These are phyloP conservation scores for Sigmodon hispidus DNA, from an alignment of 2,113 vertebrate species.

Conservation along the genomic window DNA sequence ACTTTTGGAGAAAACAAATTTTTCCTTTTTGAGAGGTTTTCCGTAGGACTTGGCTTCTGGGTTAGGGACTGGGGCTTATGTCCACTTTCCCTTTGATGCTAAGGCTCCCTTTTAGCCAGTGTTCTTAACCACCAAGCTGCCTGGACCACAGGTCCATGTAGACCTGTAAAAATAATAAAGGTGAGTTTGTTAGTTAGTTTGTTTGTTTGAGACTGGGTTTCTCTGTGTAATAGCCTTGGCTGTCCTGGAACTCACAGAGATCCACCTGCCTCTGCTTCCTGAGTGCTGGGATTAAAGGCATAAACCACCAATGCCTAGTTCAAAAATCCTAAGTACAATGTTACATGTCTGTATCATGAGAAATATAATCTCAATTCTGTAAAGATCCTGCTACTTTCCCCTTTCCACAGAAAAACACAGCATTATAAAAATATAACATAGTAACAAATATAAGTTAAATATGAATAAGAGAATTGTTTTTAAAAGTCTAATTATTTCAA, in stretches of 20 bases:
- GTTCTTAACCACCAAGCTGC: background rate
- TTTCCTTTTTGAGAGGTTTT: background rate
- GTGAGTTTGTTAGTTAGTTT: too few species aligned
- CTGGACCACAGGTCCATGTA: background rate
- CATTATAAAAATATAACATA: background rate
- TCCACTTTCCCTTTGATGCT: background rate
- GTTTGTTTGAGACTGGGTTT: too few species aligned
- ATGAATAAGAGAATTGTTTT: background rate
- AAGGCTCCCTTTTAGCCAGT: background rate
- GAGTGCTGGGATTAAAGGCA: too few species aligned
- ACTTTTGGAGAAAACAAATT: background rate
- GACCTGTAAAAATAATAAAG: background rate
- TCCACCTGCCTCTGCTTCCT: too few species aligned
- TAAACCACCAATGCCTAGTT: too few species aligned
- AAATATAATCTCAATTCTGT: background rate
- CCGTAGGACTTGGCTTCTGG: background rate
- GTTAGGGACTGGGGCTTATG: background rate
- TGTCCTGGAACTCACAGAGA: too few species aligned
- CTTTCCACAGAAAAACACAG: background rate
- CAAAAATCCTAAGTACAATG: background rate
- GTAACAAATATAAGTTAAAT: constrained; percentile 18
- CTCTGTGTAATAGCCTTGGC: too few species aligned
- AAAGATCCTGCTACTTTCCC: background rate
- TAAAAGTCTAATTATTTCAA: background rate
- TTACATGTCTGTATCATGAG: background rate